Conservation (phyloP, 2,888 invertebrate species). For the Tromatobia lineatoria region DNA sequence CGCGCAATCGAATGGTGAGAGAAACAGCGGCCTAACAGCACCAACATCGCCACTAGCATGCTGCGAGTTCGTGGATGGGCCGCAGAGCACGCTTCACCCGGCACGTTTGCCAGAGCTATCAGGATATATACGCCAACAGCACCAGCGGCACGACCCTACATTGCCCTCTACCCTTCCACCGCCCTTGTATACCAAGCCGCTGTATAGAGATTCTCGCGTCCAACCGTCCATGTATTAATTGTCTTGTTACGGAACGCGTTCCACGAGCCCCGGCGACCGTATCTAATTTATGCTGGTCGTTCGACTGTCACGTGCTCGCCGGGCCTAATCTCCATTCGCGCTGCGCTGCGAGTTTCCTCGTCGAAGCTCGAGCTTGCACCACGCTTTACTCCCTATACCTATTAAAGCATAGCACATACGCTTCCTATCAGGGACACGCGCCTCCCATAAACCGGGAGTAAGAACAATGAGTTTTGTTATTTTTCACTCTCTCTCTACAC, state of each 20-base stretch:
- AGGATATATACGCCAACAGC: slow-evolving; percentile 40
- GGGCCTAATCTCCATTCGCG: slow-evolving; percentile 67
- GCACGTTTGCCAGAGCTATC: slow-evolving; percentile 60
- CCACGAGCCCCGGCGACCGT: slow-evolving; percentile 62
- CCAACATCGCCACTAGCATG: slow-evolving; percentile 32
- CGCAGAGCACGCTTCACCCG: slow-evolving; percentile 39
- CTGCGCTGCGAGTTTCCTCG: slow-evolving; percentile 39
- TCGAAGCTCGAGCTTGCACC: slow-evolving; percentile 39
- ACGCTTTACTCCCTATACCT: slow-evolving; percentile 14
- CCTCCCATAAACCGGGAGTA: not conserved
- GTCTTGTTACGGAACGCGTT: slow-evolving; percentile 81
- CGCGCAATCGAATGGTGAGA: slow-evolving; percentile 49
- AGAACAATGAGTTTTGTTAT: not conserved
- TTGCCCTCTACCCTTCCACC: slow-evolving; percentile 37
- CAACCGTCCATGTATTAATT: slow-evolving; percentile 81
- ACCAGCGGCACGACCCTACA: slow-evolving; percentile 22
- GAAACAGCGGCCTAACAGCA: slow-evolving; percentile 57
- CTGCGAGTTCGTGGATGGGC: slow-evolving; percentile 9
- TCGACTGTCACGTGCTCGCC: slow-evolving; percentile 70
- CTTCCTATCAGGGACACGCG: not conserved
- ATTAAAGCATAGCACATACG: slow-evolving; percentile 14
- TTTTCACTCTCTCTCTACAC: not conserved
- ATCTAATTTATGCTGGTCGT: slow-evolving; percentile 69
- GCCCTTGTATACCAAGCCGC: slow-evolving; percentile 35
- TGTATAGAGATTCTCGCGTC: slow-evolving; percentile 60